phyloP scores from a whole-genome alignment of 2,888 invertebrate genomes.

The Sphecodes monilicornis region DNA sequence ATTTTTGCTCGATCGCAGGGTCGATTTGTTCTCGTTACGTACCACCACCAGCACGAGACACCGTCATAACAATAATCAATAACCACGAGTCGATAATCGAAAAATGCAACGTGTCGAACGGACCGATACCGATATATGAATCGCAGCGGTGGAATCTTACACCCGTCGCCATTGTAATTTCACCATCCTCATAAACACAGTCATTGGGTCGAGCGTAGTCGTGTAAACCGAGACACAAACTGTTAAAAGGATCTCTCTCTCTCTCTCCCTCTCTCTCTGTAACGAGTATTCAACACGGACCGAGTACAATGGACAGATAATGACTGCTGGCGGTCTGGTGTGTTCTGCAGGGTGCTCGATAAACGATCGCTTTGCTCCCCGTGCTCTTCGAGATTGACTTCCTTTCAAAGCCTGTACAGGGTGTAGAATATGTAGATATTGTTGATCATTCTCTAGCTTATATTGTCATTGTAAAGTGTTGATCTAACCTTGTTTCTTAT shows the following conservation, averaged over 20 bases:
- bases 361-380: constrained; percentile 30
- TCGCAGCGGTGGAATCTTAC: constrained; percentile 11
- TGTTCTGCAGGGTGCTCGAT: constrained; percentile 18
- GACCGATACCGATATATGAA: neutral
- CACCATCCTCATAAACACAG: constrained; percentile 72
- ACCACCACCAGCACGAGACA: constrained; percentile 64
- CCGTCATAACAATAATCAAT: constrained; percentile 15
- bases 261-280: constrained; percentile 18
- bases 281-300: constrained; percentile 27
- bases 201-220: constrained; percentile 53
- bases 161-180: constrained; percentile 50
- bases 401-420: neutral
- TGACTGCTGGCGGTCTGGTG: constrained; percentile 21
- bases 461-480: too few species aligned
- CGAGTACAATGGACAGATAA: constrained; percentile 31
- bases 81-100: too few species aligned
- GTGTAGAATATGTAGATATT: neutral
- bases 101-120: neutral
- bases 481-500: neutral
- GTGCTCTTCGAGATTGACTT: neutral
- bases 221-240: constrained; percentile 9
- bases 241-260: constrained; percentile 4
- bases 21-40: constrained; percentile 8
- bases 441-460: neutral
- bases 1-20: neutral